Conservation (phyloP, 1,140 invertebrate species). For the Lordiphosa collinella region DNA sequence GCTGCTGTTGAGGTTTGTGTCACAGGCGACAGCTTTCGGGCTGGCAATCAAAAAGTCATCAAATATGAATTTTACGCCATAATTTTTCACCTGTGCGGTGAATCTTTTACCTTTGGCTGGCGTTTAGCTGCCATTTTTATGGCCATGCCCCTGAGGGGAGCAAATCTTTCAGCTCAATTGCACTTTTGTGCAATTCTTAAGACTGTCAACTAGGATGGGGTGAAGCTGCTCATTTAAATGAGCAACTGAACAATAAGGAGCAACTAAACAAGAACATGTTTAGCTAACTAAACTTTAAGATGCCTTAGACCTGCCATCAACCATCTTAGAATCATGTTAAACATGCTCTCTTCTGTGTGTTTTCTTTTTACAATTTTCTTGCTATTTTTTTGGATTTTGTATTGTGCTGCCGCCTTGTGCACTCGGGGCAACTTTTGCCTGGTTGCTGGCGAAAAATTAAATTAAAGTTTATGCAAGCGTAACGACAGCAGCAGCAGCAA, state of each 20-base stretch:
- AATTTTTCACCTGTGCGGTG: constrained; percentile 63
- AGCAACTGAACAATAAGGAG: no score
- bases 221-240: no score
- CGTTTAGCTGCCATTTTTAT: constrained; percentile 44
- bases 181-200: no score
- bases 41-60: constrained; percentile 72
- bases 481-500: constrained; percentile 62
- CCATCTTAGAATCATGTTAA: no score
- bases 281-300: no score
- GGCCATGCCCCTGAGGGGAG: constrained; percentile 34
- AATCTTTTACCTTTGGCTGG: constrained; percentile 5
- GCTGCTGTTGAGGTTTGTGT: constrained; percentile 23
- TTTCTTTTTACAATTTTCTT: neutral
- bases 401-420: neutral
- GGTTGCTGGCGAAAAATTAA: constrained; percentile 52
- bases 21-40: constrained; percentile 31
- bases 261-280: no score
- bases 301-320: no score
- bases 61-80: constrained; percentile 73
- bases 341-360: no score
- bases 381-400: neutral
- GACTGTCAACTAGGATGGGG: no score
- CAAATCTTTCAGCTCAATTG: no score
- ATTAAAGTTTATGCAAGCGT: constrained; percentile 76
- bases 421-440: constrained; percentile 21